Evolutionary conservation across 2,888 invertebrate genomes (phyloP).

Genomic region (Pardosa pseudoannulata): DNA sequence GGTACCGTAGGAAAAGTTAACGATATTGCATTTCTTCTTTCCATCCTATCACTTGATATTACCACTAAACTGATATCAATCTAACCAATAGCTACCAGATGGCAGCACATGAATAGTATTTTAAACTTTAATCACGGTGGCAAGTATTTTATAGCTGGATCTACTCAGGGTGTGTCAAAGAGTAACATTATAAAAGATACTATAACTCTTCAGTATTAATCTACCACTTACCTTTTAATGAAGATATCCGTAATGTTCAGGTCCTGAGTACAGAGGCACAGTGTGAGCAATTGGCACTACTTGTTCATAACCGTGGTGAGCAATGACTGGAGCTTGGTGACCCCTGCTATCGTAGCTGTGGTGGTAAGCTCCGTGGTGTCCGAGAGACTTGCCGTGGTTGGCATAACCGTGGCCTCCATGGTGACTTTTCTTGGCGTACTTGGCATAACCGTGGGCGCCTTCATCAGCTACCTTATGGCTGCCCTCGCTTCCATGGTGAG

Average conservation of each 20-base stretch:
- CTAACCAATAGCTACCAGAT: no score
- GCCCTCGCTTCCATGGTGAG: slow-evolving; percentile 40
- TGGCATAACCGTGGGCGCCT: slow-evolving; percentile 22
- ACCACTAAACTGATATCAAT: no score
- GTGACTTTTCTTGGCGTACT: slow-evolving; percentile 40
- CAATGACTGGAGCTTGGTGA: background rate
- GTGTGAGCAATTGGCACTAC: background rate
- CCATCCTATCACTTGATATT: no score
- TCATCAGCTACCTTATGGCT: slow-evolving; percentile 36
- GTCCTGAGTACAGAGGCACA: slow-evolving; percentile 26
- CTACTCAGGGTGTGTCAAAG: no score
- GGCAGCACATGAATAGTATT: no score
- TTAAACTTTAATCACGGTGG: no score
- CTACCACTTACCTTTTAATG: background rate
- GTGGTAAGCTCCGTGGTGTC: slow-evolving; percentile 36
- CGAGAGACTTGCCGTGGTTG: slow-evolving; percentile 18
- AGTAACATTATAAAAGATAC: no score
- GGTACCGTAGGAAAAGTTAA: no score
- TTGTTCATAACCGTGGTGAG: slow-evolving; percentile 34
- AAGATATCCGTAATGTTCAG: slow-evolving; percentile 28
- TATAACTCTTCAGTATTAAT: no score
- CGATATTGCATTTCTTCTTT: no score
- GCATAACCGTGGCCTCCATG: slow-evolving; percentile 44
- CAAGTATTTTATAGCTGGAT: no score
- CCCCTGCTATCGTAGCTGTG: slow-evolving; percentile 36